phyloP scores from a whole-genome alignment of 1,140 invertebrate species.

The Myzus persicae region DNA sequence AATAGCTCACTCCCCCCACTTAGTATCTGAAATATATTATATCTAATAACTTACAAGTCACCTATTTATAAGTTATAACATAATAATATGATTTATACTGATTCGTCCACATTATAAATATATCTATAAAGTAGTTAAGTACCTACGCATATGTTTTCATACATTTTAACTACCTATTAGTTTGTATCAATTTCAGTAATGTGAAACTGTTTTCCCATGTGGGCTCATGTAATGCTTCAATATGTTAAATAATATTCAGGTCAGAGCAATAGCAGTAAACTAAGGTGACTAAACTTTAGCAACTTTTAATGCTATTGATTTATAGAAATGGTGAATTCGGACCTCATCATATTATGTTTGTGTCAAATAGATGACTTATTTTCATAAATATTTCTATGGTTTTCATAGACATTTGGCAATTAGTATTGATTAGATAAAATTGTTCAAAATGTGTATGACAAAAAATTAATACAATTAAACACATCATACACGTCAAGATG shows the following conservation, averaged over 20 bases:
- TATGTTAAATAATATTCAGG: background rate
- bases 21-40: background rate
- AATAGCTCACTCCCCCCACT: background rate
- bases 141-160: background rate
- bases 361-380: background rate
- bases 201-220: background rate
- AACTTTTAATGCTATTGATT: conserved; percentile 14
- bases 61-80: background rate
- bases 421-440: background rate
- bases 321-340: background rate
- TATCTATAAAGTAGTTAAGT: background rate
- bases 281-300: background rate
- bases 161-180: background rate
- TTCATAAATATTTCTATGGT: background rate
- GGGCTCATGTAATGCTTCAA: background rate
- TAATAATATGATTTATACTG: background rate
- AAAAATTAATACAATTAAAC: background rate
- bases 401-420: background rate
- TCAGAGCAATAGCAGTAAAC: background rate
- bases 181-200: background rate
- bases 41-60: background rate
- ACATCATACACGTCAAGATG: background rate
- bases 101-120: background rate
- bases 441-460: background rate
- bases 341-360: background rate